These are phyloP conservation scores for Drosophila meridionalis DNA, from an alignment of 2,888 invertebrate species.

Conservation along the genomic window DNA sequence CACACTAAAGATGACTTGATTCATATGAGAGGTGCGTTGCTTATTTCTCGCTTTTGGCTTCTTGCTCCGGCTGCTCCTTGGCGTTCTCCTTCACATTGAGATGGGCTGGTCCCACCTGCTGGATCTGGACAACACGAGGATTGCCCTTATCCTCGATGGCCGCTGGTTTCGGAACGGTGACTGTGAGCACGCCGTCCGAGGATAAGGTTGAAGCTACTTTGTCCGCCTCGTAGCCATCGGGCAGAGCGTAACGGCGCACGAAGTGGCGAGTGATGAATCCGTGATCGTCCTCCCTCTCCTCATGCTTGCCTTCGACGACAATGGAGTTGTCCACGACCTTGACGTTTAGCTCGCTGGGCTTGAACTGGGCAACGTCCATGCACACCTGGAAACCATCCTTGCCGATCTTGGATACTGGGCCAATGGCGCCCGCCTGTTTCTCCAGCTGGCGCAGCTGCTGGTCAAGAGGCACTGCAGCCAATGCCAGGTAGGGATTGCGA, in stretches of 20 bases:
- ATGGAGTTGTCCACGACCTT: constrained; percentile 89
- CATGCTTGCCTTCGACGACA: constrained; percentile 89
- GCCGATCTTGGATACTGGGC: constrained; percentile 83
- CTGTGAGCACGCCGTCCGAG: constrained; percentile 92
- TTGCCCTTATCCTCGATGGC: constrained; percentile 80
- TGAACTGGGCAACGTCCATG: constrained; percentile 89
- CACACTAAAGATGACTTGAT: constrained; percentile 16
- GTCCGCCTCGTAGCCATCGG: constrained; percentile 89
- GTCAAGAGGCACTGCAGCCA: constrained; percentile 52
- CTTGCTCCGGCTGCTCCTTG: constrained; percentile 52
- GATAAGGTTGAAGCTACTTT: constrained; percentile 91
- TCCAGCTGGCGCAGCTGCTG: constrained; percentile 64
- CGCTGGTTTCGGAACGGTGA: constrained; percentile 88
- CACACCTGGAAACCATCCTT: constrained; percentile 90
- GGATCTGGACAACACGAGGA: constrained; percentile 87
- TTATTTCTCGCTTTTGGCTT: constrained; percentile 45
- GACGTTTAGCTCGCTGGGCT: constrained; percentile 89
- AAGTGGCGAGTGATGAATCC: constrained; percentile 93
- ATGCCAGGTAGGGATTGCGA: constrained; percentile 50
- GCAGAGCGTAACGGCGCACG: constrained; percentile 89
- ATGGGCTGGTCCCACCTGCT: constrained; percentile 87
- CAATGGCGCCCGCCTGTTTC: constrained; percentile 48
- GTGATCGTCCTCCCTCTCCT: constrained; percentile 89
- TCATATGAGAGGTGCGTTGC: constrained; percentile 2
- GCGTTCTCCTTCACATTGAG: constrained; percentile 77